Evolutionary conservation across 1,140 invertebrate genomes (phyloP), one percentile per base, ranked within the genome.

Genomic region (Spodoptera frugiperda): DNA sequence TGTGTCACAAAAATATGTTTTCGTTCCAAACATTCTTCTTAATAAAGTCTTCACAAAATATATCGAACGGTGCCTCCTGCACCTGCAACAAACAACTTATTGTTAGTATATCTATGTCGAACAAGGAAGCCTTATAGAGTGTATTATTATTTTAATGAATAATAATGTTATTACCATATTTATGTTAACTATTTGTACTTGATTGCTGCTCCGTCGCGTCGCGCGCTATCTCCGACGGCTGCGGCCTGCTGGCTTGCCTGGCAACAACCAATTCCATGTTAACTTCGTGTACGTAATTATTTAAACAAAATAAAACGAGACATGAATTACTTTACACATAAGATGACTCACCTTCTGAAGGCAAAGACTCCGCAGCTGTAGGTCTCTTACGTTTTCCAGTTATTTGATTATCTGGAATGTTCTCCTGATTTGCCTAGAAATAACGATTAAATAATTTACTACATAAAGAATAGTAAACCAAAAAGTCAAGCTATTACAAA

Each of bases 381-480:
- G 57, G 68, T 53, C 76, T 79, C 3, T 79, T 78, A 8, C 82
- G 75, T 4, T 76, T 78, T 6, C 71, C 49, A 21, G 49, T 25
- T 17, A 9, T 21, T 25, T 39, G 59, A 30, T 67, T 76, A 5
- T 17, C 25, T 2, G 75, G 57, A 21, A 25, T 55, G 49, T 17
- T 30, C n/a, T 61, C 71, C 44, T 17, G 11, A 3, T 44, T 53
- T 8, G 33, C 53, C 49, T 67, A 46, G 0, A 67, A 65, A 46
- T 2, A 67, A 5, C 1, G 25, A 10, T 14, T 61, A 25, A 25
- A 4, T 4, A 25, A 3, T 4, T 25, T 25, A 25, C 25, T 25
- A 25, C 25, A 25, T 25, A 25, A 25, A 25, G 21, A 25, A 25
- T 25, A 25, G 2, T 25, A 25, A 3, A 25, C 5, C 25, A 25